Evolutionary conservation across 2,888 invertebrate species (phyloP).

Genomic region (Apodemia mormo): DNA sequence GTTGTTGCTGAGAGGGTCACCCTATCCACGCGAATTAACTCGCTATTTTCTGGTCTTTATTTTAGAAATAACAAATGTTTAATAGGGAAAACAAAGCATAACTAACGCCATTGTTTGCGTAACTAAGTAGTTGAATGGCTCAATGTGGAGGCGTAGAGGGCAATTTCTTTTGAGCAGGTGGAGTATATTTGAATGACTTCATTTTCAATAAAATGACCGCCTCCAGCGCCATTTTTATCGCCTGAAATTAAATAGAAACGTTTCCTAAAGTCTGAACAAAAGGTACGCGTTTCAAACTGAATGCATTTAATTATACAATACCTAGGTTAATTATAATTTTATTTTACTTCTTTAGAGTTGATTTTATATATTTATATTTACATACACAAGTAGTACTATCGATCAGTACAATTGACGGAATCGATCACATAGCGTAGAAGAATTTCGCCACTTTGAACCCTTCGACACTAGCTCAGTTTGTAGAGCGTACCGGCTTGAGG

Average conservation of each 20-base stretch:
- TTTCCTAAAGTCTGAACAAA: conserved; percentile 2
- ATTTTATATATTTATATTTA: neutral
- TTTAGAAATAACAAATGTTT: too few species aligned
- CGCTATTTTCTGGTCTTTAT: too few species aligned
- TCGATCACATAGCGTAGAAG: too few species aligned
- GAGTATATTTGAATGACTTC: conserved; percentile 45
- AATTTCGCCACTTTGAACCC: too few species aligned
- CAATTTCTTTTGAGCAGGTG: conserved; percentile 53
- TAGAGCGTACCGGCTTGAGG: too few species aligned
- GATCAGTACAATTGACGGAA: too few species aligned
- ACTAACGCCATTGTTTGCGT: neutral
- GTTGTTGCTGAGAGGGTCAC: too few species aligned
- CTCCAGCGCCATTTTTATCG: conserved; percentile 37
- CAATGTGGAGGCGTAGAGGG: conserved; percentile 39
- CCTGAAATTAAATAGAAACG: conserved; percentile 25
- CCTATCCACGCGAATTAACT: too few species aligned
- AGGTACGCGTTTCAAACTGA: neutral
- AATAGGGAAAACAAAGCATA: neutral
- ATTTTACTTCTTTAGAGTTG: neutral
- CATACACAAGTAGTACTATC: too few species aligned
- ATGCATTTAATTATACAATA: conserved; percentile 6
- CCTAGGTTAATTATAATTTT: neutral
- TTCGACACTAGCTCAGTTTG: too few species aligned
- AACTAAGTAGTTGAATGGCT: neutral
- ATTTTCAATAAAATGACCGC: conserved; percentile 57